phyloP scores from a whole-genome alignment of 2,113 vertebrate genomes.

The Platycercus adscitus region DNA sequence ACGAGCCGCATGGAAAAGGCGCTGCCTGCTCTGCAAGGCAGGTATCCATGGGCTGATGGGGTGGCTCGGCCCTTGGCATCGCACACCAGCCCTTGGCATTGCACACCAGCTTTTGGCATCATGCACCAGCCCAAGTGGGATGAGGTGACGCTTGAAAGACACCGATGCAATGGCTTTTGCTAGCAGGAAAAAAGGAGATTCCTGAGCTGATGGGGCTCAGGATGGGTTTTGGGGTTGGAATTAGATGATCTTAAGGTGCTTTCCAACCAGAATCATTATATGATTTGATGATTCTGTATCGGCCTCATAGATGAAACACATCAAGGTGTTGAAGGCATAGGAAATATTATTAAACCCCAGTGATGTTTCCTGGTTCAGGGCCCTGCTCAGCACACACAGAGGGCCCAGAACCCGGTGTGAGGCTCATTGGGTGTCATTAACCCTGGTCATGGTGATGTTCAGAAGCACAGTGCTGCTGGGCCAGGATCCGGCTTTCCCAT shows the following conservation, averaged over 20 bases:
- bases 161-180: background rate
- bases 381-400: background rate
- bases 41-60: background rate
- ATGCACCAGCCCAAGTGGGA: background rate
- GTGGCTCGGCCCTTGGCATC: fast-evolving
- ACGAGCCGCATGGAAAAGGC: background rate
- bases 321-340: background rate
- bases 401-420: background rate
- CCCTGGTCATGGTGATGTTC: no score
- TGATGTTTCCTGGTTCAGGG: background rate
- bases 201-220: background rate
- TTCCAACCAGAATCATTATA: background rate
- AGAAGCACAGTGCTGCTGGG: background rate
- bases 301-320: background rate
- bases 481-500: background rate
- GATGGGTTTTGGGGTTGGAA: background rate
- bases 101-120: no score
- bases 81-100: no score
- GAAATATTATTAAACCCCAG: background rate
- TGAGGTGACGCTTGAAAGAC: background rate
- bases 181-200: background rate
- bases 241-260: background rate
- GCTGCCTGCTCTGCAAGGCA: background rate
- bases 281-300: background rate
- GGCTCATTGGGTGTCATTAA: background rate